phyloP scores from a whole-genome alignment of 2,113 vertebrate genomes.

The Sylvilagus bachmani region DNA sequence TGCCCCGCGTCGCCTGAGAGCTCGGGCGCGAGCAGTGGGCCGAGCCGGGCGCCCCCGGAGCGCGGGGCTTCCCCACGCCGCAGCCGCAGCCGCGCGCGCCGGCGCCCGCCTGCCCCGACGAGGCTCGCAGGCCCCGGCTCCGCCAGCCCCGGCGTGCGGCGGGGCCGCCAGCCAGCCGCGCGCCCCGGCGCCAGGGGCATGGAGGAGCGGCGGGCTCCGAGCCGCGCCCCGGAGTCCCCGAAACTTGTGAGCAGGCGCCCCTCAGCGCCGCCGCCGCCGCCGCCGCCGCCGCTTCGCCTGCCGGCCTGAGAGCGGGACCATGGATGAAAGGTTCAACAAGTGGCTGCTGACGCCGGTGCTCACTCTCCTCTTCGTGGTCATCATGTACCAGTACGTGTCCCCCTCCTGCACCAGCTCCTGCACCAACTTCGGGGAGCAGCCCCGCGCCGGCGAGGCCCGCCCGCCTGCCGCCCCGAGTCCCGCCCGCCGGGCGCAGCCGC shows the following conservation, averaged over 20 bases:
- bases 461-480: constrained; percentile 88
- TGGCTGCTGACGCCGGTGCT: constrained; percentile 95
- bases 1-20: constrained; percentile 46
- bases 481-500: constrained; percentile 85
- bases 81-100: constrained; percentile 4
- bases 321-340: constrained; percentile 97
- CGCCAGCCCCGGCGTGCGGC: constrained; percentile 6
- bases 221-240: constrained; percentile 77
- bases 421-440: constrained; percentile 84
- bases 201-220: constrained; percentile 81
- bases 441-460: constrained; percentile 89
- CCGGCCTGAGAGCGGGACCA: constrained; percentile 85
- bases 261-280: constrained; percentile 65
- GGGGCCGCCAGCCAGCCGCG: constrained; percentile 68
- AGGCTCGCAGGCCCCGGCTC: constrained; percentile 44
- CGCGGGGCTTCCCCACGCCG: constrained; percentile 36
- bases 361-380: constrained; percentile 95
- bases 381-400: constrained; percentile 96
- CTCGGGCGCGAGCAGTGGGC: neutral
- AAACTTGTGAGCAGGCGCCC: constrained; percentile 77
- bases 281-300: constrained; percentile 55
- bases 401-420: constrained; percentile 81
- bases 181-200: constrained; percentile 77
- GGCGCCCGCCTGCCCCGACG: constrained; percentile 29
- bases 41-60: constrained; percentile 14